Conservation (phyloP, 2,113 vertebrate species). For the Sapayoa aenigma region DNA sequence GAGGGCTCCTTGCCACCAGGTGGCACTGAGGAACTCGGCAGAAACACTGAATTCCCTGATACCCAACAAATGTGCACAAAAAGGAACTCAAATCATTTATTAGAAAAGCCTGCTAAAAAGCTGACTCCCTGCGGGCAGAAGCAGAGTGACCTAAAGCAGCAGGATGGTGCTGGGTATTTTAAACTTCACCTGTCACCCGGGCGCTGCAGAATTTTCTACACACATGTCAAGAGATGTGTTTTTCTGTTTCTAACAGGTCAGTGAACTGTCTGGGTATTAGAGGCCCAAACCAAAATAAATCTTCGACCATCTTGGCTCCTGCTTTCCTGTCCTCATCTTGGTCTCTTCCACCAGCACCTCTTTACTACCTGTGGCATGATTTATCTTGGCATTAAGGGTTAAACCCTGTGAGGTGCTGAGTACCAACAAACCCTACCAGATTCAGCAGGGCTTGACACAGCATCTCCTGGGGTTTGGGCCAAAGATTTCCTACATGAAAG, state of each 20-base stretch:
- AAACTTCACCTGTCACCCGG: neutral
- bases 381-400: neutral
- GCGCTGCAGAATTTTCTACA: neutral
- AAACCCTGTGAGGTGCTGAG: neutral
- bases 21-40: neutral
- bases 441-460: neutral
- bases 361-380: neutral
- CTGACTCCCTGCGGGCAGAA: neutral
- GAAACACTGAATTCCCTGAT: neutral
- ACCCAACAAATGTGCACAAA: fast-evolving
- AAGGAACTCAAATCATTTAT: neutral
- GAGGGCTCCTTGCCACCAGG: constrained; percentile 12
- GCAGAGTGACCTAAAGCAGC: neutral
- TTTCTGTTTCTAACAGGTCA: neutral
- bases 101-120: neutral
- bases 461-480: neutral
- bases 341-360: neutral
- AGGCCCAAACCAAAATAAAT: neutral
- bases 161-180: neutral
- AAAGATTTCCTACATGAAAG: neutral
- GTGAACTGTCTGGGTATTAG: neutral
- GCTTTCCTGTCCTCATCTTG: neutral
- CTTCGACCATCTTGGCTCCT: neutral
- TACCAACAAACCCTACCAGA: neutral
- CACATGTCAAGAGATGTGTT: neutral